These are phyloP conservation scores for Dendrophyllia cribrosa DNA, from an alignment of 64 coral and sea anemone species.

Conservation along the genomic window DNA sequence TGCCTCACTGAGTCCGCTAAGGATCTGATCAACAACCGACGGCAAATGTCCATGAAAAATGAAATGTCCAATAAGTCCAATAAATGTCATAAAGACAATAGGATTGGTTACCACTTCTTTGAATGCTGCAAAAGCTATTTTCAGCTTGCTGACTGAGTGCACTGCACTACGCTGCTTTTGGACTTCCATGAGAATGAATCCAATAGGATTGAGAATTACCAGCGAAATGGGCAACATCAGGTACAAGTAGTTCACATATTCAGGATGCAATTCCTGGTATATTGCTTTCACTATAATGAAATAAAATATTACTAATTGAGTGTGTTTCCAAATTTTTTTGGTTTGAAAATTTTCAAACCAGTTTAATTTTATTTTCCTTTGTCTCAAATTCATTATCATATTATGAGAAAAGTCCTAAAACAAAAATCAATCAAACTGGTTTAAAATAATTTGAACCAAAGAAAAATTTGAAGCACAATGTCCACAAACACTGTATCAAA, in stretches of 20 bases:
- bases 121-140: slow-evolving; percentile 57
- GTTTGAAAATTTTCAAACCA: too few relatives aligned
- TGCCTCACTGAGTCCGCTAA: slow-evolving; percentile 69
- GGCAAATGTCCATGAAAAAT: slow-evolving; percentile 71
- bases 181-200: slow-evolving; percentile 84
- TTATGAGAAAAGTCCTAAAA: too few relatives aligned
- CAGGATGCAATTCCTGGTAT: slow-evolving; percentile 70
- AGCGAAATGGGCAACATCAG: slow-evolving; percentile 77
- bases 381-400: too few relatives aligned
- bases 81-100: slow-evolving; percentile 80
- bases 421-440: too few relatives aligned
- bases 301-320: slow-evolving; percentile 1
- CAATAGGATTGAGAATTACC: slow-evolving; percentile 70
- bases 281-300: slow-evolving; percentile 82
- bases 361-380: too few relatives aligned
- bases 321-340: too few relatives aligned
- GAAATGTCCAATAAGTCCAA: slow-evolving; percentile 77
- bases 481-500: too few relatives aligned
- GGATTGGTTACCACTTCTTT: slow-evolving; percentile 73
- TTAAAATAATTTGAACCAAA: too few relatives aligned
- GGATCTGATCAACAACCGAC: slow-evolving; percentile 17
- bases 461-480: too few relatives aligned
- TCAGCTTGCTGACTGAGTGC: slow-evolving; percentile 46
- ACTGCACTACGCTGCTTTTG: slow-evolving; percentile 49
- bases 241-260: slow-evolving; percentile 86